Evolutionary conservation across 2,888 invertebrate genomes (phyloP).

Genomic region (Argynnis bischoffii): DNA sequence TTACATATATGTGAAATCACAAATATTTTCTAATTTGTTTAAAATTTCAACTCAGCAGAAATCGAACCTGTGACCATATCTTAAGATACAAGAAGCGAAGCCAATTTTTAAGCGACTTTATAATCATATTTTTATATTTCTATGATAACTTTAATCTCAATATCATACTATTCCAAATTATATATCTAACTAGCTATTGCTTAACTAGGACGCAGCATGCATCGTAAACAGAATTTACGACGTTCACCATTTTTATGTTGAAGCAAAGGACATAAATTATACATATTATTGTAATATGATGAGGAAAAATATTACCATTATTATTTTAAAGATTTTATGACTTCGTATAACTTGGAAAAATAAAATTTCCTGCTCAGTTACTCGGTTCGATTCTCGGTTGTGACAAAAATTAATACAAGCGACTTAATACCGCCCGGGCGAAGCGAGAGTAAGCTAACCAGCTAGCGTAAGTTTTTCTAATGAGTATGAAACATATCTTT

Average conservation of each 20-base stretch:
- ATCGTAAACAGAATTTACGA: slow-evolving; percentile 20
- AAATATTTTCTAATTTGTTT: not conserved
- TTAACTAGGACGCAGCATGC: slow-evolving; percentile 17
- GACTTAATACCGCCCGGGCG: too few relatives aligned
- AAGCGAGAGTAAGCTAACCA: too few relatives aligned
- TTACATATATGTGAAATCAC: too few relatives aligned
- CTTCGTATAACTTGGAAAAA: too few relatives aligned
- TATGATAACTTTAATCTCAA: not conserved
- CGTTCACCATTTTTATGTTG: slow-evolving; percentile 12
- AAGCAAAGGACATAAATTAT: slow-evolving; percentile 14
- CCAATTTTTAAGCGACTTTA: too few relatives aligned
- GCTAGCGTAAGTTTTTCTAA: too few relatives aligned
- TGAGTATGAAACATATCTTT: too few relatives aligned
- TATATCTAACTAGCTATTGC: slow-evolving; percentile 15
- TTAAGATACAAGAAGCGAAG: too few relatives aligned
- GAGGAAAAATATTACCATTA: not conserved
- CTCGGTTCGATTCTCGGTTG: too few relatives aligned
- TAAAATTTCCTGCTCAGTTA: too few relatives aligned
- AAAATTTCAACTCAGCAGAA: not conserved
- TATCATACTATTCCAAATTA: slow-evolving; percentile 6
- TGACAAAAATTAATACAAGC: too few relatives aligned
- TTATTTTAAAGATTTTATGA: slow-evolving; percentile 7
- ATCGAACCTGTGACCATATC: not conserved
- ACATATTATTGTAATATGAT: slow-evolving; percentile 20
- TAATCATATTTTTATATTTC: too few relatives aligned